A percentile compares a stretch with the other conserved stretches of the same genome.
phyloP scores from a whole-genome alignment of 2,888 invertebrate genomes.

The Electrophaes corylata region DNA sequence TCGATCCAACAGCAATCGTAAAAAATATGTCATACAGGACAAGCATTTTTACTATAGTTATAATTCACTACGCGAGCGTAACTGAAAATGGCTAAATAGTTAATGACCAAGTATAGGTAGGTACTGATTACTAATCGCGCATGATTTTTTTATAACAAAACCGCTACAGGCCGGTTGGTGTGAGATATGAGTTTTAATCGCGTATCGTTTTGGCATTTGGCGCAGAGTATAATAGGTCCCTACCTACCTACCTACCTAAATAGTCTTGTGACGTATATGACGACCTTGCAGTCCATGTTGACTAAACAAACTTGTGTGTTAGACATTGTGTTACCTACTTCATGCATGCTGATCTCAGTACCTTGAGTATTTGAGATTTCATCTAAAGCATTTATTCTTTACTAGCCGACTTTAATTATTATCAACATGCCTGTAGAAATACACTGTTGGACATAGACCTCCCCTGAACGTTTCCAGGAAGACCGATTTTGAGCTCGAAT shows the following conservation, averaged over 20 bases:
- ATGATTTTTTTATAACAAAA: neutral
- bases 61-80: too few relatives aligned
- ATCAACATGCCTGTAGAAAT: too few relatives aligned
- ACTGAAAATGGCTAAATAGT: too few relatives aligned
- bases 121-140: too few relatives aligned
- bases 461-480: too few relatives aligned
- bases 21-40: too few relatives aligned
- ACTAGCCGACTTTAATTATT: too few relatives aligned
- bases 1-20: too few relatives aligned
- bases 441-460: too few relatives aligned
- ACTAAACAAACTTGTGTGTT: constrained; percentile 3
- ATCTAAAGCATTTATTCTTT: neutral
- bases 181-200: neutral
- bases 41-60: too few relatives aligned
- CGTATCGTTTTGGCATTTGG: neutral
- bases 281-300: constrained; percentile 4
- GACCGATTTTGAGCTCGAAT: too few relatives aligned
- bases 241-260: neutral
- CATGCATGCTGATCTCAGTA: neutral
- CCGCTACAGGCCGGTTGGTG: neutral
- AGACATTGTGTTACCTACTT: constrained; percentile 7
- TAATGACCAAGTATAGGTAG: too few relatives aligned
- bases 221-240: neutral
- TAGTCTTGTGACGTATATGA: neutral
- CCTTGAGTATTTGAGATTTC: neutral